Evolutionary conservation across 23 tunicate genomes (phyloP), one percentile per base, ranked within the genome.

Genomic region (Halocynthia aurantium): DNA sequence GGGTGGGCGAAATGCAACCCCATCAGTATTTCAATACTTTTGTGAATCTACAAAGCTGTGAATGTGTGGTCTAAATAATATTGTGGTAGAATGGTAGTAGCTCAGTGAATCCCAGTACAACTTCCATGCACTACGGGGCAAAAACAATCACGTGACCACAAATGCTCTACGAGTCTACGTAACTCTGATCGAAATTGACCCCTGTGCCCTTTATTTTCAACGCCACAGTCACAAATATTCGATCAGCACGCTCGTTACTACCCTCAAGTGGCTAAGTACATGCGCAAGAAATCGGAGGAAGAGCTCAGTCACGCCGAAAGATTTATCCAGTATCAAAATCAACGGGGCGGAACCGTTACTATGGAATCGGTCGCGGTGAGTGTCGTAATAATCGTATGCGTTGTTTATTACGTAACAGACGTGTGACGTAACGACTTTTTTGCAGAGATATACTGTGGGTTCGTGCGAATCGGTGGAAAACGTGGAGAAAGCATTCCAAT

Each of bases 241-340:
- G 49, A 82, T 51, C 83, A 68, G 6, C 65, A 78, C 52, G 52
- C 74, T 67, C 66, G 21, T 2, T 82, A 86, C 55, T 92, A 85
- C 81, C 98, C 98, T 50, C 86, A 92, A 78, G 98, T 76, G 7
- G 84, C 97, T 54, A 82, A 85, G 60, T 91, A 77, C 62, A 81
- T 91, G 73, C 87, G 91, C 40, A 81, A 80, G 52, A 91, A 91
- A 56, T 77, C 97, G 10, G 81, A 79, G 52, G 98, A 92, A 70
- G 98, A 92, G 78, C 80, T 92, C 81, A 63, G 67, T 49, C 98
- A 92, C 60, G 98, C 98, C 0, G 98, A 92, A 77, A 64, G 81
- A 69, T 92, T 92, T 69, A 92, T 92, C 52, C 74, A 82, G n/a
- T 92, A 92, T 52, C 98, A 92, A 60, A 92, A 92, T 57, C 98